Evolutionary conservation across 2,797 vertebrate species (phyloP), one percentile per base, ranked within the genome.

Genomic region (Muscicapa striata): DNA sequence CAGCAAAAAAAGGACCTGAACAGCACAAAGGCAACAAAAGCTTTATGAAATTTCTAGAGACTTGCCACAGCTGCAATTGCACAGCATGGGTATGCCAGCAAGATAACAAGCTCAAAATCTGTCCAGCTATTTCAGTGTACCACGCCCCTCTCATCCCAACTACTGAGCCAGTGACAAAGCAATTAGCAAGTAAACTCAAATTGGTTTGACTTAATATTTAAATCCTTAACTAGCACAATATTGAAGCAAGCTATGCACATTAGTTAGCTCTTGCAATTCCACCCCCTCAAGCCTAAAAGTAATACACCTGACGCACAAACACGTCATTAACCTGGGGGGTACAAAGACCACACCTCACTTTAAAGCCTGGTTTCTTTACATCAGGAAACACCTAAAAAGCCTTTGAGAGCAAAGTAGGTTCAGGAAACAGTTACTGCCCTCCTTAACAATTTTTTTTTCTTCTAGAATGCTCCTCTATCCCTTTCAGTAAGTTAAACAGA

Each of bases 121-220:
- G 8, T 52, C 20, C 76, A 64, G 66, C 81, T 92, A 88, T 78
- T 87, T 80, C 87, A 49, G 24, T 3, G 85, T 15, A 93, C 96
- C 92, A 97, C 93, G 34, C 93, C 90, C 92, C 86, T 93, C 93
- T 68, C n/a, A 51, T 34, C 68, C 58, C 62, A 90, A 59, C 64
- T 63, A 54, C 9, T 2, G 19, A 62, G 45, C 11, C 64, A 67
- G 75, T 77, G 90, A 96, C 89, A 87, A 85, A 90, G 92, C 76
- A 93, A 79, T 69, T 89, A 92, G 81, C 51, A 73, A 82, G 67
- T 27, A 55, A 66, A 61, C 17, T 57, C 14, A 38, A 75, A 73
- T 57, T 64, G 82, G 49, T 73, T n/a, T 4, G 49, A 84, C 88
- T 89, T 85, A 89, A n/a, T 77, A 79, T 38, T 85, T 64, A 82